Evolutionary conservation across 2,888 invertebrate species (phyloP).

Genomic region (Cremastinae sp.): DNA sequence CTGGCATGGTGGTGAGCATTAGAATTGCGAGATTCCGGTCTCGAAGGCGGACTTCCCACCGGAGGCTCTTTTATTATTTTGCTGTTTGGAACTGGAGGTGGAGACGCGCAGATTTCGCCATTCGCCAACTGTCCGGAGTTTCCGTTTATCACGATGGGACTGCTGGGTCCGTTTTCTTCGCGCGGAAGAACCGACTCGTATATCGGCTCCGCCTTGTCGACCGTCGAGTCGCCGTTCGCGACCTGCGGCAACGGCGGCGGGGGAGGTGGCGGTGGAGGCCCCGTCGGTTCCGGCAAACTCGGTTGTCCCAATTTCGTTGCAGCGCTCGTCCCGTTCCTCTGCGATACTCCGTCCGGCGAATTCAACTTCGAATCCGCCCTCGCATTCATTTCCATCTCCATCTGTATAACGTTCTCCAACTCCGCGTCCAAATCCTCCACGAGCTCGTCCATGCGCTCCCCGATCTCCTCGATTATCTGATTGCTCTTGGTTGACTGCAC

Average conservation of each 20-base stretch:
- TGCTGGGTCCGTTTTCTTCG: constrained; percentile 80
- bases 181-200: constrained; percentile 92
- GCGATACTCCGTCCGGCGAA: constrained; percentile 67
- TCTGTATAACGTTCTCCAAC: constrained; percentile 85
- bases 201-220: constrained; percentile 86
- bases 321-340: constrained; percentile 67
- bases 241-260: constrained; percentile 81
- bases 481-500: constrained; percentile 85
- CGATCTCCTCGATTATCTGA: constrained; percentile 90
- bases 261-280: constrained; percentile 87
- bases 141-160: constrained; percentile 73
- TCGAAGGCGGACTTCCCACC: constrained; percentile 70
- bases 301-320: constrained; percentile 81
- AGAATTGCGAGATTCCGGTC: constrained; percentile 71
- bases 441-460: constrained; percentile 91
- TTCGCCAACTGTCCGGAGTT: constrained; percentile 68
- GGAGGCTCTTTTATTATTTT: constrained; percentile 73
- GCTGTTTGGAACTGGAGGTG: constrained; percentile 71
- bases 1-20: constrained; percentile 65
- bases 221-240: constrained; percentile 64
- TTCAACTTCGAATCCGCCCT: constrained; percentile 67
- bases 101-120: constrained; percentile 71
- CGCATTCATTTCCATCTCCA: constrained; percentile 81
- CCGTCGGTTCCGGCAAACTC: constrained; percentile 89
- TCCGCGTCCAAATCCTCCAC: constrained; percentile 92